These are phyloP conservation scores for Trachemys scripta DNA, from an alignment of 2,113 vertebrate species.

Conservation along the genomic window DNA sequence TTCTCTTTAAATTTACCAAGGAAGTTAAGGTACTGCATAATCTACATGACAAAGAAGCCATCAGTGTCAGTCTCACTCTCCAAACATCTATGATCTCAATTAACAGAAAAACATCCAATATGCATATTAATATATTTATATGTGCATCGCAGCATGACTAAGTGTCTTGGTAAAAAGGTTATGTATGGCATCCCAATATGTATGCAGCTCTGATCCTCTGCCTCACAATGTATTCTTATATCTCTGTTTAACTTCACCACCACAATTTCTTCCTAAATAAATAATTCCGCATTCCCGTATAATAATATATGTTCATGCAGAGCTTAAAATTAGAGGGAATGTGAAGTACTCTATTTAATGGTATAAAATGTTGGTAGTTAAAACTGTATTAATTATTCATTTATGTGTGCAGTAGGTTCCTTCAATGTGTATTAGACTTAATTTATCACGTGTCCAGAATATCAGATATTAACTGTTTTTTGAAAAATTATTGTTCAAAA, in stretches of 20 bases:
- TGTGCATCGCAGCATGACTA: neutral
- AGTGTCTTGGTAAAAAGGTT: neutral
- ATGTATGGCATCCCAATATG: neutral
- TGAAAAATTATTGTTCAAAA: slow-evolving; percentile 6
- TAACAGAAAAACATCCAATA: slow-evolving; percentile 7
- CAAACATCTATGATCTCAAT: slow-evolving; percentile 8
- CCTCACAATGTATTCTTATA: neutral
- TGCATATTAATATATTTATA: neutral
- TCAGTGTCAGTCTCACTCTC: slow-evolving; percentile 21
- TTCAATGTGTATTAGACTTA: neutral
- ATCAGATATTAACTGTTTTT: slow-evolving; percentile 23
- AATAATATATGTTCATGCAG: slow-evolving; percentile 9
- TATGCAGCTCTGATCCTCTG: neutral
- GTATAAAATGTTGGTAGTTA: slow-evolving; percentile 22
- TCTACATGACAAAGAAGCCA: neutral
- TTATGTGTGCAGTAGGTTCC: neutral
- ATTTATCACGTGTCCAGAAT: neutral
- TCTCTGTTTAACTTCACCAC: neutral
- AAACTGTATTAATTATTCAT: slow-evolving; percentile 30
- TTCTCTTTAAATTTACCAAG: neutral
- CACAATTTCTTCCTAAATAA: neutral
- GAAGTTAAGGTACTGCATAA: neutral
- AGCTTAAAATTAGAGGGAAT: slow-evolving; percentile 11
- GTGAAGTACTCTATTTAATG: neutral
- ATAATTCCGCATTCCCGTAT: neutral